A percentile compares a stretch with the other conserved stretches of the same genome.
These are phyloP conservation scores for Gallinago media DNA, from an alignment of 2,113 vertebrate species.

Conservation along the genomic window DNA sequence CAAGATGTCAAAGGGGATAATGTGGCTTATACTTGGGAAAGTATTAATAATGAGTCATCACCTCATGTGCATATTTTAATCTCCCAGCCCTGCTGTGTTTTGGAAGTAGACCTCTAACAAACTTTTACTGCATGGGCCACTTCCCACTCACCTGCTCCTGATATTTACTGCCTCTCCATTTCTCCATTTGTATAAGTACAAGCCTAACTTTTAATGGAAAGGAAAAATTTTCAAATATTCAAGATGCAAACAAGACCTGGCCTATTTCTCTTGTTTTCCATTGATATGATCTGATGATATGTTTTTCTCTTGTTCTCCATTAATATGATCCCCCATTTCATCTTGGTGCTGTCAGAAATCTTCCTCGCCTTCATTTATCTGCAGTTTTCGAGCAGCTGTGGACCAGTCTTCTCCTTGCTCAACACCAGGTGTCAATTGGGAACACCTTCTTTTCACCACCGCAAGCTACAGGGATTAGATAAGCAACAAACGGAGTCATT, in stretches of 20 bases:
- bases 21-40: background rate
- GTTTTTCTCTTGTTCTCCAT: background rate
- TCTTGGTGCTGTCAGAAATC: background rate
- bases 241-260: background rate
- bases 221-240: background rate
- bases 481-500: conserved; percentile 69
- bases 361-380: background rate
- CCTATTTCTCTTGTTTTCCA: background rate
- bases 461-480: background rate
- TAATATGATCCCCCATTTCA: background rate
- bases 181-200: background rate
- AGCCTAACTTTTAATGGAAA: background rate
- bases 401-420: background rate
- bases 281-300: background rate
- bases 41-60: background rate
- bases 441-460: background rate
- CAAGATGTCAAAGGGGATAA: background rate
- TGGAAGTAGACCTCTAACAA: background rate
- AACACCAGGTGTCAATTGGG: background rate
- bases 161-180: background rate
- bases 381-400: background rate
- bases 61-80: background rate
- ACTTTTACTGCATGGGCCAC: background rate
- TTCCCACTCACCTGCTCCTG: background rate
- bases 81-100: background rate